Evolutionary conservation across 23 tunicate genomes (phyloP).

Genomic region (Halocynthia roretzi): DNA sequence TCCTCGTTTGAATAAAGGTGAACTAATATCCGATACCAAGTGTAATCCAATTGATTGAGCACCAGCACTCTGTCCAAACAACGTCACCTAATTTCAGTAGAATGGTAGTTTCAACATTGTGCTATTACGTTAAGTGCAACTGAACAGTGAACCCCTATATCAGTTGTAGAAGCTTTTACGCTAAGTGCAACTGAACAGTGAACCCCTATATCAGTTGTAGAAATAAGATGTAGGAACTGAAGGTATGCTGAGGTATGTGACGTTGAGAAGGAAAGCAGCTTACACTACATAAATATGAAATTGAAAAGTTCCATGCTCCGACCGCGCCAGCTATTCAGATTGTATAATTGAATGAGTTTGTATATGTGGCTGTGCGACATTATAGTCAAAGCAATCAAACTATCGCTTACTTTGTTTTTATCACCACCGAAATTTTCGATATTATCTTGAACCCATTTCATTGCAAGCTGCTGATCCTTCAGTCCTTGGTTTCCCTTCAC

Average conservation of each 20-base stretch:
- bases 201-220: too few relatives aligned
- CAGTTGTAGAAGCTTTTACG: too few relatives aligned
- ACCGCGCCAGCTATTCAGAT: neutral
- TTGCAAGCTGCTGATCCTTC: constrained; percentile 46
- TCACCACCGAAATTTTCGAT: constrained; percentile 45
- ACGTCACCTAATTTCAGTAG: constrained; percentile 68
- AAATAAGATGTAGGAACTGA: too few relatives aligned
- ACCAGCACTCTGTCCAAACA: constrained; percentile 72
- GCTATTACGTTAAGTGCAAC: too few relatives aligned
- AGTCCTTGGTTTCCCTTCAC: constrained; percentile 36
- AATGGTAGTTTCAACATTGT: too few relatives aligned
- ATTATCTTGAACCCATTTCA: constrained; percentile 35
- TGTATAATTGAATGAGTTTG: neutral
- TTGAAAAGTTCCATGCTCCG: too few relatives aligned
- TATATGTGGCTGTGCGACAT: neutral
- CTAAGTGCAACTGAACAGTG: too few relatives aligned
- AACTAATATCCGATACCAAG: constrained; percentile 45
- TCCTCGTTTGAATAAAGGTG: constrained; percentile 34
- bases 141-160: too few relatives aligned
- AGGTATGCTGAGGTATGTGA: too few relatives aligned
- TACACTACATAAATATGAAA: too few relatives aligned
- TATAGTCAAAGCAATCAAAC: neutral
- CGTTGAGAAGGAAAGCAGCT: too few relatives aligned
- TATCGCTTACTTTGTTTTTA: neutral
- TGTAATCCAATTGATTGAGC: constrained; percentile 67